These are phyloP conservation scores for Oreocharis arfaki DNA, from an alignment of 2,113 vertebrate species.

Conservation along the genomic window DNA sequence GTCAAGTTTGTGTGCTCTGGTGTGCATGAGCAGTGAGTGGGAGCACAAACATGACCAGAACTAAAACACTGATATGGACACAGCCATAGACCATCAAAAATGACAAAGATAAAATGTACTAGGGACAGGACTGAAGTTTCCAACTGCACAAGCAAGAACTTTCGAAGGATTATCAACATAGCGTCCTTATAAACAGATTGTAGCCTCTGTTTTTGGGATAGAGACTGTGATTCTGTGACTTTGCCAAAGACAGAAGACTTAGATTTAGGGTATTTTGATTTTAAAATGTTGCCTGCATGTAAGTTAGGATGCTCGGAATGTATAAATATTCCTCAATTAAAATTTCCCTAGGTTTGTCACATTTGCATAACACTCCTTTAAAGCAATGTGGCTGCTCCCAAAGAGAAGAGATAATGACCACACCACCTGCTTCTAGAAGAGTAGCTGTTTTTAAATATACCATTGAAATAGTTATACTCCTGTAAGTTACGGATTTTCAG, in stretches of 20 bases:
- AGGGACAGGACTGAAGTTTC: not conserved
- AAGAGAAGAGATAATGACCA: not conserved
- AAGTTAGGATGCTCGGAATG: not conserved
- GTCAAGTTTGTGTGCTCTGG: not conserved
- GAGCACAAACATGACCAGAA: not conserved
- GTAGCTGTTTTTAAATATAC: not conserved
- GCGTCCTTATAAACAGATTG: not conserved
- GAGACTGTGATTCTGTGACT: not conserved
- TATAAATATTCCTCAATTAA: not conserved
- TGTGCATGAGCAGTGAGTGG: not conserved
- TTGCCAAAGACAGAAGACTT: not conserved
- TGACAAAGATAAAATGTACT: rapidly evolving
- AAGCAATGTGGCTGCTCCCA: not conserved
- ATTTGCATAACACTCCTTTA: not conserved
- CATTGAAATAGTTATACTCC: not conserved
- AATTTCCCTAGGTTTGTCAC: not conserved
- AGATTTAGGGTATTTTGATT: not conserved
- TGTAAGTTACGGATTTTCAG: not conserved
- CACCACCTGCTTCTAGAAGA: not conserved
- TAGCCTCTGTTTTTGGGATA: not conserved
- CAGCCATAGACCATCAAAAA: not conserved
- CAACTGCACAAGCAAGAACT: not conserved
- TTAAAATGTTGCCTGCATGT: not conserved
- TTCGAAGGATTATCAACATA: not conserved
- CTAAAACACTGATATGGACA: rapidly evolving